These are phyloP conservation scores for Meandrina meandrites DNA, from an alignment of 92 coral and sea anemone species.

Conservation along the genomic window DNA sequence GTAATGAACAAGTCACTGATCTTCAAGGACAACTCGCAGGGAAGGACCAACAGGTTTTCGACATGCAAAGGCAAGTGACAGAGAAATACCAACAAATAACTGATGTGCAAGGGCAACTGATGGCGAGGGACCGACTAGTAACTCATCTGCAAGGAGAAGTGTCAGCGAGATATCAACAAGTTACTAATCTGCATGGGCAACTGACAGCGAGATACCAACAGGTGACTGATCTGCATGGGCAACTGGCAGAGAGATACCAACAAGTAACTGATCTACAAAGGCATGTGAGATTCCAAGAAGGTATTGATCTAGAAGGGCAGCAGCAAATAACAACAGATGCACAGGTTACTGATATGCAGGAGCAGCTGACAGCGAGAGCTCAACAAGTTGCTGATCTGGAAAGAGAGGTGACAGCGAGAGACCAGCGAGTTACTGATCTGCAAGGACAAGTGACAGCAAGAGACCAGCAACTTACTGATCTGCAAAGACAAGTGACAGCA, in stretches of 20 bases:
- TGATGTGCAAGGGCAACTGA: neutral
- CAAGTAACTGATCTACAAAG: slow-evolving; percentile 18
- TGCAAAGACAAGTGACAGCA: neutral
- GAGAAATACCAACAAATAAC: neutral
- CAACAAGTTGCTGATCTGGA: neutral
- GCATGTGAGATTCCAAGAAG: neutral
- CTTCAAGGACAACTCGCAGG: neutral
- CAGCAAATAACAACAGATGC: no score
- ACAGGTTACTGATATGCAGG: no score
- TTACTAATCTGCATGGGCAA: neutral
- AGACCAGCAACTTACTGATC: neutral
- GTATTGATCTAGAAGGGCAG: neutral
- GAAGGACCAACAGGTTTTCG: neutral
- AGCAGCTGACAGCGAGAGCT: neutral
- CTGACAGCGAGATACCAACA: neutral
- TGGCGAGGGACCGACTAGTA: neutral
- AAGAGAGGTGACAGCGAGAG: neutral
- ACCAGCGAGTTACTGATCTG: neutral
- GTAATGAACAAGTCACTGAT: neutral
- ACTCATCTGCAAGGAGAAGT: neutral
- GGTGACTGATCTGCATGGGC: slow-evolving; percentile 4
- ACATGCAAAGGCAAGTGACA: neutral
- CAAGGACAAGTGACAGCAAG: neutral
- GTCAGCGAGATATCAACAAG: neutral
- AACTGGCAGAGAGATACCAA: neutral